Conservation (phyloP, 2,797 vertebrate species). For the Balearica regulorum region DNA sequence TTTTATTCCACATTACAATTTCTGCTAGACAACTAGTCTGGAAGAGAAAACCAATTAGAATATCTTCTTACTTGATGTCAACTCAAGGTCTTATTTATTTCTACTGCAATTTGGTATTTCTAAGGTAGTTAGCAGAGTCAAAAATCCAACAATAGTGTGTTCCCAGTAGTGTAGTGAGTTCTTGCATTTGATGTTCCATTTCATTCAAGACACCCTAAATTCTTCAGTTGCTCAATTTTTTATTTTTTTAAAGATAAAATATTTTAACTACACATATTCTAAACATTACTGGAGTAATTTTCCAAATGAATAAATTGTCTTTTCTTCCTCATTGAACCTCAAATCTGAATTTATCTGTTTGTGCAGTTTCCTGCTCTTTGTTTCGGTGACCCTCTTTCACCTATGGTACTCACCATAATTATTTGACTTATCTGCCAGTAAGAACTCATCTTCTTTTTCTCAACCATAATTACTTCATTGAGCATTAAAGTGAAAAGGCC, state of each 20-base stretch:
- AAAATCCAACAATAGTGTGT: not conserved
- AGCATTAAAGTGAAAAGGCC: constrained; percentile 58
- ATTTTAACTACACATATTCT: constrained; percentile 31
- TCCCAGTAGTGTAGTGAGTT: not conserved
- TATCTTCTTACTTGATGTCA: not conserved
- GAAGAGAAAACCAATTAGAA: not conserved
- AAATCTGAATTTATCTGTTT: constrained; percentile 72
- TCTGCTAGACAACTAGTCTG: not conserved
- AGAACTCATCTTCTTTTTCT: constrained; percentile 46
- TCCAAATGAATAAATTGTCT: constrained; percentile 72
- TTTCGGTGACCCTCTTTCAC: constrained; percentile 66
- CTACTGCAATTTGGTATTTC: not conserved
- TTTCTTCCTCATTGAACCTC: constrained; percentile 70
- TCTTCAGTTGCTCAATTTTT: not conserved
- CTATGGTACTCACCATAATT: constrained; percentile 65
- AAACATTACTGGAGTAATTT: constrained; percentile 61
- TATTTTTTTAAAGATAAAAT: constrained; percentile 35
- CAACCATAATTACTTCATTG: constrained; percentile 43
- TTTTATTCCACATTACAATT: not conserved
- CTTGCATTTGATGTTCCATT: not conserved
- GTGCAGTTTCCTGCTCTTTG: constrained; percentile 71
- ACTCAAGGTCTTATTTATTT: not conserved
- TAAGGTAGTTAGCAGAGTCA: not conserved
- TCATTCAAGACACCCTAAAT: not conserved
- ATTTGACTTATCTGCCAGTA: constrained; percentile 57